A percentile compares a stretch with the other conserved stretches of the same genome.
These are phyloP conservation scores for Drosophila monieri DNA, from an alignment of 2,888 invertebrate genomes.

Conservation along the genomic window DNA sequence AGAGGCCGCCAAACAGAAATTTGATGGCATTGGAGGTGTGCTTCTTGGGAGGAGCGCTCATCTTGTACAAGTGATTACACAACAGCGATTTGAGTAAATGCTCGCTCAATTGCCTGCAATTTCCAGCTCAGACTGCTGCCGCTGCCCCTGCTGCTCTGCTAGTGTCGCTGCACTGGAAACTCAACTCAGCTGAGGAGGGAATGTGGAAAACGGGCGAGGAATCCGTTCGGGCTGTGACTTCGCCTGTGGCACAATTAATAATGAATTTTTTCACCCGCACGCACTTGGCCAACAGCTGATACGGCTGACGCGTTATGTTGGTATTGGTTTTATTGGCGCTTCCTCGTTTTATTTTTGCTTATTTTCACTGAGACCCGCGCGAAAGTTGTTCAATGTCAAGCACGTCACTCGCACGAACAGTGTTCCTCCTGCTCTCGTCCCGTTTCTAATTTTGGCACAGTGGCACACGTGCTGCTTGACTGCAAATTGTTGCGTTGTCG, in stretches of 20 bases:
- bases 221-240: slow-evolving; percentile 10
- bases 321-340: slow-evolving; percentile 36
- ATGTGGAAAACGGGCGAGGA: slow-evolving; percentile 8
- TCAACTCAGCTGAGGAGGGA: slow-evolving; percentile 12
- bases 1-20: slow-evolving; percentile 92
- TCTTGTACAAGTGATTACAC: slow-evolving; percentile 58
- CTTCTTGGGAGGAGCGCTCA: slow-evolving; percentile 31
- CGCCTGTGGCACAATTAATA: slow-evolving; percentile 45
- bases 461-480: slow-evolving; percentile 58
- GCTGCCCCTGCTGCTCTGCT: background rate
- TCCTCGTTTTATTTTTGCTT: slow-evolving; percentile 70
- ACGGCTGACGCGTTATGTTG: slow-evolving; percentile 31
- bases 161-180: slow-evolving; percentile 14
- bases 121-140: slow-evolving; percentile 39
- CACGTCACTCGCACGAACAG: slow-evolving; percentile 48
- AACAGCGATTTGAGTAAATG: slow-evolving; percentile 57
- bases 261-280: slow-evolving; percentile 42
- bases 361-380: slow-evolving; percentile 20
- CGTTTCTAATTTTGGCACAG: slow-evolving; percentile 34
- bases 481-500: slow-evolving; percentile 39
- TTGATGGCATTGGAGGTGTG: slow-evolving; percentile 85
- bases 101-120: slow-evolving; percentile 21
- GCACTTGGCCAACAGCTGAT: slow-evolving; percentile 67
- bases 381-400: slow-evolving; percentile 75
- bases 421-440: slow-evolving; percentile 39